Evolutionary conservation across 2,113 vertebrate genomes (phyloP).

Genomic region (Amblyornis subalaris): DNA sequence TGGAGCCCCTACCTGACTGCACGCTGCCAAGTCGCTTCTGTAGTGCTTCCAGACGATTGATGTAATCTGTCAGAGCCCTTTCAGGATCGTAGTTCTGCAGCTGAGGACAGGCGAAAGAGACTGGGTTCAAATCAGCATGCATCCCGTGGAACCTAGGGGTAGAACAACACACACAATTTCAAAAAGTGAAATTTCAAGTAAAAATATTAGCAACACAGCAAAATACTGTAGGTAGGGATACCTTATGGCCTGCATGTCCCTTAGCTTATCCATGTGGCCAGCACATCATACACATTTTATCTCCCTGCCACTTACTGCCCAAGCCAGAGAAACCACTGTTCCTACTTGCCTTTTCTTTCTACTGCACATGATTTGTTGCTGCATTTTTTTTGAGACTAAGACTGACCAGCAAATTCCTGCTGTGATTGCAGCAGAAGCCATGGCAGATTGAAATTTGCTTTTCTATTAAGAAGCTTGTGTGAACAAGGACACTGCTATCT

Average conservation of each 20-base stretch:
- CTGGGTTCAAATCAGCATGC: slow-evolving; percentile 67
- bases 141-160: slow-evolving; percentile 72
- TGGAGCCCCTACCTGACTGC: slow-evolving; percentile 79
- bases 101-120: slow-evolving; percentile 81
- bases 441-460: neutral
- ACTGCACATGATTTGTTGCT: neutral
- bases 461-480: neutral
- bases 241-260: neutral
- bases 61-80: slow-evolving; percentile 92
- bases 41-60: slow-evolving; percentile 89
- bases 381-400: neutral
- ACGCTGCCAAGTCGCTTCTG: slow-evolving; percentile 89
- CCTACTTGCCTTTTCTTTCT: neutral
- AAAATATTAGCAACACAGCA: neutral
- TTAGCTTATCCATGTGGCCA: neutral
- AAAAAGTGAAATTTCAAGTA: neutral
- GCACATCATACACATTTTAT: neutral
- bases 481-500: neutral
- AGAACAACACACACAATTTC: neutral
- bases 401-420: neutral
- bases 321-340: neutral
- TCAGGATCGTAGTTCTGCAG: slow-evolving; percentile 96
- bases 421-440: neutral
- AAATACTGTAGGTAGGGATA: neutral
- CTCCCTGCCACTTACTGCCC: neutral